Evolutionary conservation across 1,140 invertebrate species (phyloP), one percentile per base, ranked within the genome.

Genomic region (Kradibia gibbosae): DNA sequence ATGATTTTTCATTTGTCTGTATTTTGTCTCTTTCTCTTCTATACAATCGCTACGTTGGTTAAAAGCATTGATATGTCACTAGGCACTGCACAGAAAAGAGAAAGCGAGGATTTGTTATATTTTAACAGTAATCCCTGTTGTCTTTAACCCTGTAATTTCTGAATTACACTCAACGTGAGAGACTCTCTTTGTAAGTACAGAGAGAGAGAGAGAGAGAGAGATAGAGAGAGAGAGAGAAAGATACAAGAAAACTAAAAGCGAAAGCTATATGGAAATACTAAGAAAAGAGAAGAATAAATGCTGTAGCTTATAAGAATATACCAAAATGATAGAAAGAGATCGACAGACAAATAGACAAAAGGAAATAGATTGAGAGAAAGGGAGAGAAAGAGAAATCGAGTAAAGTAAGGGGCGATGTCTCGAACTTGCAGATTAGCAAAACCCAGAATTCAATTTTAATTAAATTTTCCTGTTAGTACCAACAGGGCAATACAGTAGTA

Each of bases 391-490:
- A 75, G 57, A 75, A 53, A 70, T 22, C 34, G 79, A 80, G 28
- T 50, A 7, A 74, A 76, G 73, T 20, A 55, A 73, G 50, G 42
- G 31, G 48, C 25, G 55, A 79, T 62, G 80, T 50, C 82, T 87
- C 85, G 84, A 88, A 88, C 87, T 84, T 84, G 83, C 76, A 86
- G 87, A 89, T 89, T 88, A 88, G 85, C 83, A 86, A 87, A 88
- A 86, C 84, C 85, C 79, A 76, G 85, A 89, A 89, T 89, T 87
- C 86, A 88, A 89, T 87, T 89, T 89, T 89, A 89, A 89, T 89
- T 88, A 87, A 89, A 89, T 87, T 86, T 85, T 42, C 31, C 45
- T 42, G 72, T 34, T 57, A 55, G 72, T 34, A 34, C 57, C 1
- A 34, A 17, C 25, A 28, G 34, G 11, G 36, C 62, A 31, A 15